phyloP scores from a whole-genome alignment of 2,113 vertebrate species.

The Aythya baeri region DNA sequence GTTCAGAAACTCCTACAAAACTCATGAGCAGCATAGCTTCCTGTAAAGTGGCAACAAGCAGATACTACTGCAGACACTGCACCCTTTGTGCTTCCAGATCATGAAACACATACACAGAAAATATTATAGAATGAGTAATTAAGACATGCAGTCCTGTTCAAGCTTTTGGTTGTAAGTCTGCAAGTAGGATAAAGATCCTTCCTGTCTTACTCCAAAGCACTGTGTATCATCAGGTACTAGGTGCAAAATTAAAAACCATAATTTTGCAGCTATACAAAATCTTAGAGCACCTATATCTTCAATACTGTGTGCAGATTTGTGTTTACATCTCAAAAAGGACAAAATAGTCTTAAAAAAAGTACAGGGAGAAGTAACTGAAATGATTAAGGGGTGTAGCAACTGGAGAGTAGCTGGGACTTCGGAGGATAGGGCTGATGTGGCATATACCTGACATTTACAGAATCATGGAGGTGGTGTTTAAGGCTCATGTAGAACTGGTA shows the following conservation, averaged over 20 bases:
- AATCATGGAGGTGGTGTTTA: not conserved
- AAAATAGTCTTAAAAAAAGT: not conserved
- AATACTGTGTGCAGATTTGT: not conserved
- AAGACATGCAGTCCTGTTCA: not conserved
- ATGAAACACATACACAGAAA: not conserved
- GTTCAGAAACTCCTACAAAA: not conserved
- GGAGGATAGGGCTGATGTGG: not conserved
- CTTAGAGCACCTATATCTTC: not conserved
- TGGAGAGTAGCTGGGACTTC: not conserved
- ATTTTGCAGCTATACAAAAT: not conserved
- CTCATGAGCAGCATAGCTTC: not conserved
- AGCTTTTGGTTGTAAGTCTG: rapidly evolving
- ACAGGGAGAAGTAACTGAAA: not conserved
- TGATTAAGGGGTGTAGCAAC: not conserved
- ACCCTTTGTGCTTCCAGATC: not conserved
- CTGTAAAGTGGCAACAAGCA: not conserved
- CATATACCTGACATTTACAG: not conserved
- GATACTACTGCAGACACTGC: not conserved
- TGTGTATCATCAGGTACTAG: not conserved
- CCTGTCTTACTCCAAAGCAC: not conserved
- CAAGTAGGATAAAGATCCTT: not conserved
- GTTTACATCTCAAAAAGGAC: not conserved
- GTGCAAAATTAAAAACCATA: not conserved
- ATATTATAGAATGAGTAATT: not conserved
- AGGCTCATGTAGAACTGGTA: not conserved